Conservation (phyloP, 2,113 vertebrate species). For the Sialia sialis region DNA sequence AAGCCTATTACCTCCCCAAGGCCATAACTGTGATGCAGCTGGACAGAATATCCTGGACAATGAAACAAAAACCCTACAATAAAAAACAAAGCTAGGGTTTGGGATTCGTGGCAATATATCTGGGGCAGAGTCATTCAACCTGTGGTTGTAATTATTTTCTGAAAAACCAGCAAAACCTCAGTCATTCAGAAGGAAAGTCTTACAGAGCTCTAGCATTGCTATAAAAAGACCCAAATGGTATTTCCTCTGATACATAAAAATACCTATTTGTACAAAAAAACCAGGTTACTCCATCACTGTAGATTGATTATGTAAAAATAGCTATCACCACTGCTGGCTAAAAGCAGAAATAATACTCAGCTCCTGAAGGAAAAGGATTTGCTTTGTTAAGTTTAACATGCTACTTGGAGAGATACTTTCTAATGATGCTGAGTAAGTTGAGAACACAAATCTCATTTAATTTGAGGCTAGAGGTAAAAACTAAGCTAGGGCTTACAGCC, state of each 20-base stretch:
- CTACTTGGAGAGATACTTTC: not conserved
- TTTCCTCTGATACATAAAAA: not conserved
- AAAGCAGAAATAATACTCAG: not conserved
- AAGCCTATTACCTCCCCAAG: conserved; percentile 8
- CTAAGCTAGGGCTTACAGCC: not conserved
- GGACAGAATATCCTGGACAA: conserved; percentile 4
- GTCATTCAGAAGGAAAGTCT: not conserved
- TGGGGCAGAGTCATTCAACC: not conserved
- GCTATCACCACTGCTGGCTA: not conserved
- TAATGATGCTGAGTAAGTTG: not conserved
- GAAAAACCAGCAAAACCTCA: not conserved
- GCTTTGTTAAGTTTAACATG: not conserved
- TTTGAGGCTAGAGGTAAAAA: conserved; percentile 31
- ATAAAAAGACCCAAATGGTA: not conserved
- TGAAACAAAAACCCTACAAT: not conserved
- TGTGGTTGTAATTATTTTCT: not conserved
- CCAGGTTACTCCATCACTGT: not conserved
- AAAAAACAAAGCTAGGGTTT: not conserved
- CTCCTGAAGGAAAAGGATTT: not conserved
- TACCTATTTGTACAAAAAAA: not conserved
- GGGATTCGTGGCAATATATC: not conserved
- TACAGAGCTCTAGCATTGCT: not conserved
- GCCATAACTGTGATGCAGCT: not conserved
- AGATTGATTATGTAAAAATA: not conserved
- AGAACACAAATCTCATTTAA: not conserved